phyloP scores from a whole-genome alignment of 2,888 invertebrate species.

The Cenopis cana region DNA sequence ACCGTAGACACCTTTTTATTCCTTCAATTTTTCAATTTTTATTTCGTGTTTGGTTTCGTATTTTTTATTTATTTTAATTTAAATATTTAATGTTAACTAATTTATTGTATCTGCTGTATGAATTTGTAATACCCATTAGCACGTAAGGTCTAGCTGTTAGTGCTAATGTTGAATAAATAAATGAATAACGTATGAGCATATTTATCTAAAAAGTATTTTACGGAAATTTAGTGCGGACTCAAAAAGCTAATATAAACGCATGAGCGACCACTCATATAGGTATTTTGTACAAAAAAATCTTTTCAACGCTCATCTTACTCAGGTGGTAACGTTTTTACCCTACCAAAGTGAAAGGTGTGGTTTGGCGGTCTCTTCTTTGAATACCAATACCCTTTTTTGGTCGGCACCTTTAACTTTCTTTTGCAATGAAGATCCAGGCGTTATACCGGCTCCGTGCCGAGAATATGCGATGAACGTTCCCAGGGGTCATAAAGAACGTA shows the following conservation, averaged over 20 bases:
- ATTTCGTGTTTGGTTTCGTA: too few species aligned
- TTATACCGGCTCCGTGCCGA: conserved; percentile 37
- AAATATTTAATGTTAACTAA: too few species aligned
- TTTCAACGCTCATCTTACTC: conserved; percentile 41
- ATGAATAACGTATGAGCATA: background rate
- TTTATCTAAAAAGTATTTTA: conserved; percentile 7
- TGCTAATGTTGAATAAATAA: too few species aligned
- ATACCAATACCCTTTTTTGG: conserved; percentile 43
- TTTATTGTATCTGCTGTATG: too few species aligned
- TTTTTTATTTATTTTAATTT: too few species aligned
- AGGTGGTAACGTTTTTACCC: conserved; percentile 44
- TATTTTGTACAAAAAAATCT: conserved; percentile 28
- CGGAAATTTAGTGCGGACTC: background rate
- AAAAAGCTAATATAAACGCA: conserved; percentile 21
- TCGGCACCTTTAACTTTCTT: conserved; percentile 43
- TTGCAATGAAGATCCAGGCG: conserved; percentile 43
- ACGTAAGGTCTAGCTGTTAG: too few species aligned
- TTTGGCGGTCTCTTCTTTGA: conserved; percentile 41
- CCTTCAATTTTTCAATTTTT: too few species aligned
- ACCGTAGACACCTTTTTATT: too few species aligned
- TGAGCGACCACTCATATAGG: conserved; percentile 27
- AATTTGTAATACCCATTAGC: too few species aligned
- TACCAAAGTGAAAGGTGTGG: conserved; percentile 43
- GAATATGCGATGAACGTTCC: conserved; percentile 43
- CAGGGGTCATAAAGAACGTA: conserved; percentile 39